Evolutionary conservation across 2,113 vertebrate species (phyloP).

Genomic region (Ophthalmolycus amberensis): DNA sequence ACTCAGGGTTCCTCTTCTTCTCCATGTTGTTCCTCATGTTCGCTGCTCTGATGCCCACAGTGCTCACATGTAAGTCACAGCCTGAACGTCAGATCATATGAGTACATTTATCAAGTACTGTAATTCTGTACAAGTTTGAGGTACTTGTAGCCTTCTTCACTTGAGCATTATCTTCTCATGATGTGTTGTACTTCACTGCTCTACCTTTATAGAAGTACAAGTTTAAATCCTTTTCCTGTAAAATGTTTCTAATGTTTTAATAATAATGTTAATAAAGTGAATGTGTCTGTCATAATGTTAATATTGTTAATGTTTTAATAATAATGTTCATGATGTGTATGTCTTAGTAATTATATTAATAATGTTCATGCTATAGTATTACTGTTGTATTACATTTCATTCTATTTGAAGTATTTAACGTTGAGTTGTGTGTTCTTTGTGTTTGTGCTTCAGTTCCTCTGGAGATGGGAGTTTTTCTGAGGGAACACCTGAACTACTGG

Average conservation of each 20-base stretch:
- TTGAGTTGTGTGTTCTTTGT: slow-evolving; percentile 21
- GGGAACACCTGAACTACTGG: slow-evolving; percentile 98
- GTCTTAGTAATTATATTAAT: no score
- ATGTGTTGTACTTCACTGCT: no score
- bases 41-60: slow-evolving; percentile 95
- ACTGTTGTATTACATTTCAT: neutral
- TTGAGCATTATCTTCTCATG: neutral
- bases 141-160: neutral
- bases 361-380: no score
- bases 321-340: no score
- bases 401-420: neutral
- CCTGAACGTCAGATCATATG: slow-evolving; percentile 9
- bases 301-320: no score
- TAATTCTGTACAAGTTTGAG: neutral
- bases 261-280: no score
- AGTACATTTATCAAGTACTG: slow-evolving; percentile 47
- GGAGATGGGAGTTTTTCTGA: slow-evolving; percentile 94
- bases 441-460: slow-evolving; percentile 87
- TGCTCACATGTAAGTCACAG: slow-evolving; percentile 89
- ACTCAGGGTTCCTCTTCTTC: slow-evolving; percentile 98
- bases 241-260: no score
- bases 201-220: no score
- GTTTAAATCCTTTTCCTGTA: no score
- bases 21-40: slow-evolving; percentile 99
- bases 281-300: no score